Conservation (phyloP, 2,113 vertebrate genomes). For the Seriola rivoliana region DNA sequence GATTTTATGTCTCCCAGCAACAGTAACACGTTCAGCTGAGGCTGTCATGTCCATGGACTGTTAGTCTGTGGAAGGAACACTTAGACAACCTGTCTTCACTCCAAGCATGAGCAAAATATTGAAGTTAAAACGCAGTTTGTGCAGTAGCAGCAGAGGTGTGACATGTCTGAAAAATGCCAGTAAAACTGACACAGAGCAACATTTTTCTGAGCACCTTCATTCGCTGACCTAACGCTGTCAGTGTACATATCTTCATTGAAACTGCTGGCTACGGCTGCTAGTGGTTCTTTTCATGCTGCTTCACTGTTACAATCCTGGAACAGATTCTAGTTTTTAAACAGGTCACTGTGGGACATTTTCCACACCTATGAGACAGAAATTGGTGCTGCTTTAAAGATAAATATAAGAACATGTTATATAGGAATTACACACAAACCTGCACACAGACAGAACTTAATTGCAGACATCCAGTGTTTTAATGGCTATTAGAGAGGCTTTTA, state of each 20-base stretch:
- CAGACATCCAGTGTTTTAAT: too few relatives aligned
- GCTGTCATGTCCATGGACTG: not conserved
- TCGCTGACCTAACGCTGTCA: slow-evolving; percentile 15
- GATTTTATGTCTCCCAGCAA: slow-evolving; percentile 11
- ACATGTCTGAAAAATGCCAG: slow-evolving; percentile 10
- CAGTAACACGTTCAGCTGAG: not conserved
- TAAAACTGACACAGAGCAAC: not conserved
- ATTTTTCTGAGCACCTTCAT: slow-evolving; percentile 25
- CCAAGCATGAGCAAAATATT: not conserved
- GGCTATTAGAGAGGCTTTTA: not conserved
- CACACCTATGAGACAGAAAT: not conserved
- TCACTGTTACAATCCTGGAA: not conserved
- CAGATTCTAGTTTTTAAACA: not conserved
- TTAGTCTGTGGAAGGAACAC: not conserved
- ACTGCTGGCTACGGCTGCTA: slow-evolving; percentile 13
- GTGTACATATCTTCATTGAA: slow-evolving; percentile 13
- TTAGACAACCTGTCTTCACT: not conserved
- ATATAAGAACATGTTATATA: too few relatives aligned
- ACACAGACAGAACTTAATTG: too few relatives aligned
- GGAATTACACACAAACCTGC: not conserved
- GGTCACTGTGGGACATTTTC: not conserved
- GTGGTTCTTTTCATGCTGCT: slow-evolving; percentile 15
- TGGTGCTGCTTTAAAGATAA: not conserved
- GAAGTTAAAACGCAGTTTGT: not conserved
- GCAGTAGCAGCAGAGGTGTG: not conserved